A percentile compares a stretch with the other conserved stretches of the same genome.
Evolutionary conservation across 1,140 invertebrate genomes (phyloP).

Genomic region (Rhagoletis pomonella): DNA sequence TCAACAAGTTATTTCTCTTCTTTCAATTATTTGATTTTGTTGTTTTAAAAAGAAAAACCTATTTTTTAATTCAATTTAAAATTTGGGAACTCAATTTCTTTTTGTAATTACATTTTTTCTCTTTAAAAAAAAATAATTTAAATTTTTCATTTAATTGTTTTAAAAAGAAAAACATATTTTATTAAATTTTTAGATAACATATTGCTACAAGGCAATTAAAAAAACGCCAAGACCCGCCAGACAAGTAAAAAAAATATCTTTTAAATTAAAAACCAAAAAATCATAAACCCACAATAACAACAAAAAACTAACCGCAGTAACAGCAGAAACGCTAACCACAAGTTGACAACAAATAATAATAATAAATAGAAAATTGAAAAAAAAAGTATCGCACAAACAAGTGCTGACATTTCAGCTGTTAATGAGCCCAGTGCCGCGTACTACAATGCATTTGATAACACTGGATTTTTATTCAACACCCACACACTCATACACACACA

Average conservation of each 20-base stretch:
- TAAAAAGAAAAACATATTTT: too few relatives aligned
- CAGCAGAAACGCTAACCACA: constrained; percentile 37
- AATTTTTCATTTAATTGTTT: too few relatives aligned
- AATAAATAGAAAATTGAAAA: background rate
- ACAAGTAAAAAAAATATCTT: background rate
- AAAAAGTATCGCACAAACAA: background rate
- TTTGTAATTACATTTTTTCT: too few relatives aligned
- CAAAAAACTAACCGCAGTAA: constrained; percentile 36
- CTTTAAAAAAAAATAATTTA: too few relatives aligned
- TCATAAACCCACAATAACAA: background rate
- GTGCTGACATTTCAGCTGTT: constrained; percentile 38
- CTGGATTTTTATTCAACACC: background rate
- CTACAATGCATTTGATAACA: constrained; percentile 46
- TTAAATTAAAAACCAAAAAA: background rate
- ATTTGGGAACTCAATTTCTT: too few relatives aligned
- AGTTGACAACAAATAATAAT: constrained; percentile 45
- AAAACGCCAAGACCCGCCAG: too few relatives aligned
- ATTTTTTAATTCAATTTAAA: too few relatives aligned
- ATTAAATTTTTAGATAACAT: too few relatives aligned
- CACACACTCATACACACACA: background rate
- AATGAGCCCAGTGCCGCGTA: constrained; percentile 18
- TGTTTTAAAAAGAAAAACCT: too few relatives aligned
- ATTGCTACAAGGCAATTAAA: too few relatives aligned
- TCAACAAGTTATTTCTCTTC: too few relatives aligned
- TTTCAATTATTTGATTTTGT: too few relatives aligned